These are phyloP conservation scores for Portunus trituberculatus DNA, from an alignment of 1,140 invertebrate genomes.

Conservation along the genomic window DNA sequence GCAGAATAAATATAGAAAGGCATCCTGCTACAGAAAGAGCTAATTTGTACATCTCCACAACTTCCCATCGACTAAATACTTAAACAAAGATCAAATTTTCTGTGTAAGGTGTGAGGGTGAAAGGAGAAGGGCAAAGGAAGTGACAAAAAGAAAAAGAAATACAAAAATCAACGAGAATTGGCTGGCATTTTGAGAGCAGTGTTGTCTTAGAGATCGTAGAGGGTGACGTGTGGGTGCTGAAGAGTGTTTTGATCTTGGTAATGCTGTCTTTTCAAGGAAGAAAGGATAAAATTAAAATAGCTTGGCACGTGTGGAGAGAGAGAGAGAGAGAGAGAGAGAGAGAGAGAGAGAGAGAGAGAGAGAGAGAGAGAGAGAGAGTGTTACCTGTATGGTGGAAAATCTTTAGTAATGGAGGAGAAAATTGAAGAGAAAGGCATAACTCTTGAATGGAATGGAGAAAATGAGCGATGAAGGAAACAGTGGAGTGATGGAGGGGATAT, in stretches of 20 bases:
- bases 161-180: not conserved
- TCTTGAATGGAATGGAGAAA: not conserved
- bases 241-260: not conserved
- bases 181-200: not conserved
- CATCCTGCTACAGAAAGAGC: too few species aligned
- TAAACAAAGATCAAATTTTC: not conserved
- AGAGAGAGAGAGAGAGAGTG: constrained; percentile 20
- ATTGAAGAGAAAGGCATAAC: not conserved
- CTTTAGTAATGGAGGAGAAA: not conserved
- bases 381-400: not conserved
- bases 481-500: not conserved
- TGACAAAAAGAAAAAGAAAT: not conserved
- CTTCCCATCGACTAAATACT: not conserved
- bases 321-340: constrained; percentile 5
- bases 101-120: not conserved
- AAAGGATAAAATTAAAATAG: not conserved
- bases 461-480: not conserved
- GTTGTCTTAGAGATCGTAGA: not conserved
- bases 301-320: not conserved
- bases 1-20: too few species aligned
- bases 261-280: not conserved
- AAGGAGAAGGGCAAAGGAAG: not conserved
- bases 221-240: not conserved
- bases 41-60: not conserved
- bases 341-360: not conserved